Base-by-base conservation (phyloP, 2,888 invertebrate genomes). In the Pollenia griseotomentosa region DNA sequence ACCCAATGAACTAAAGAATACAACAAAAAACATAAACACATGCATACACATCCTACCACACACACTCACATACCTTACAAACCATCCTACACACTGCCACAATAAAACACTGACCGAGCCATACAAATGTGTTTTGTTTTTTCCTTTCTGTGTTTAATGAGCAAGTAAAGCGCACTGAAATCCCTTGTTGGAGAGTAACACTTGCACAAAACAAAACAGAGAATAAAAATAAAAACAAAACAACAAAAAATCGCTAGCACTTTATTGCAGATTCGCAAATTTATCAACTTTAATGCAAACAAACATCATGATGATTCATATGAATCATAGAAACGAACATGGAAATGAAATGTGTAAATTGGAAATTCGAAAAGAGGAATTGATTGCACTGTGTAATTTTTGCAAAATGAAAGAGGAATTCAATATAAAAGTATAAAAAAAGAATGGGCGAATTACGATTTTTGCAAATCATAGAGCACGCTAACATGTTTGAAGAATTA, bases 1-100 rank as follows among this genome's bases (percentile, higher is more conserved):
- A 87, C 86, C 86, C 86, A 87, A 83, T 87, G 86, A 87, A 87
- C 86, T 87, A 87, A 77, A 83, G 83, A 87, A 74, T 33, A 70
- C 46, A 78, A 74, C 65, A 85, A 73, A 80, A 59, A 59, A 51
- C 88, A 57, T n/a, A 80, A 68, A 71, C 55, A 74, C 80, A 63
- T 42, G 44, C 53, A 81, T 53, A 59, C 23, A 61, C 51, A 74
- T 84, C 82, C 71, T 66, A n/a, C 73, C 42, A 77, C 48, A 71
- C 44, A 77, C 48, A 71, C 44, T 74, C 55, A 74, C 71, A 79
- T 71, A 70, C 71, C 85, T 80, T 33, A 33, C 33, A 33, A 33
- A 83, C 51, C 16, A 14, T 14, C 40, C 66, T 48, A 81, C 51
- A 61, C 40, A 79, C 70, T 88, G 84, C 80, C 85, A 75, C 74